Percentiles rank a stretch among this genome's conserved stretches.
Conservation (phyloP, 2,888 invertebrate species). For the Catocala sponsa region DNA sequence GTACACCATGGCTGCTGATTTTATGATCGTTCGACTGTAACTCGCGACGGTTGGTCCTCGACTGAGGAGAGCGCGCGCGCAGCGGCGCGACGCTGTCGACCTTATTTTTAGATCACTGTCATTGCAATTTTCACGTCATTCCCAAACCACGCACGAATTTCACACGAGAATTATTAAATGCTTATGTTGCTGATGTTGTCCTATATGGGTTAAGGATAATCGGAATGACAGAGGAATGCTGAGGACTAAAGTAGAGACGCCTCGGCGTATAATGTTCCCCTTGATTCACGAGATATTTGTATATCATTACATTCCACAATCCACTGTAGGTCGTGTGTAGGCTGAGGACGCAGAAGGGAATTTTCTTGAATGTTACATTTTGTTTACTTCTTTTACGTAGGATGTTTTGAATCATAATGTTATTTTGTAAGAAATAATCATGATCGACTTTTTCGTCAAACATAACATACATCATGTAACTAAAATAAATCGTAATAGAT, state of each 20-base stretch:
- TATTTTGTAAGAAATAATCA: conserved; percentile 9
- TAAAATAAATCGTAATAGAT: conserved; percentile 15
- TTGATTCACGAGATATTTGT: conserved; percentile 50
- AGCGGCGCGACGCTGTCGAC: conserved; percentile 67
- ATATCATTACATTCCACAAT: conserved; percentile 40
- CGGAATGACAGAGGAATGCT: conserved; percentile 59
- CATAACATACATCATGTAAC: conserved; percentile 9
- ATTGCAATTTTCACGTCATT: conserved; percentile 86
- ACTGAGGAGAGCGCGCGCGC: conserved; percentile 73
- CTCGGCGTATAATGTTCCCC: conserved; percentile 10
- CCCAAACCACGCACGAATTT: conserved; percentile 67
- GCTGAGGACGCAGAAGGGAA: conserved; percentile 46
- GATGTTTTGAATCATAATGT: conserved; percentile 49
- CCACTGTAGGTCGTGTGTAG: conserved; percentile 50
- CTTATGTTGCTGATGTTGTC: conserved; percentile 60
- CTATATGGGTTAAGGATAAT: conserved; percentile 83
- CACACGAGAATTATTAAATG: conserved; percentile 70
- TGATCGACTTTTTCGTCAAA: background rate
- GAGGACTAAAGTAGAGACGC: conserved; percentile 44
- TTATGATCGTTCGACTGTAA: conserved; percentile 79
- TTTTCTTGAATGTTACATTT: conserved; percentile 39
- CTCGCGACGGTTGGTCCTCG: conserved; percentile 85
- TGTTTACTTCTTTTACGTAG: conserved; percentile 26
- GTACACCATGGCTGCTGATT: conserved; percentile 93
- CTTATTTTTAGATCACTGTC: conserved; percentile 86